Evolutionary conservation across 2,113 vertebrate genomes (phyloP).

Genomic region (Pongo abelii): DNA sequence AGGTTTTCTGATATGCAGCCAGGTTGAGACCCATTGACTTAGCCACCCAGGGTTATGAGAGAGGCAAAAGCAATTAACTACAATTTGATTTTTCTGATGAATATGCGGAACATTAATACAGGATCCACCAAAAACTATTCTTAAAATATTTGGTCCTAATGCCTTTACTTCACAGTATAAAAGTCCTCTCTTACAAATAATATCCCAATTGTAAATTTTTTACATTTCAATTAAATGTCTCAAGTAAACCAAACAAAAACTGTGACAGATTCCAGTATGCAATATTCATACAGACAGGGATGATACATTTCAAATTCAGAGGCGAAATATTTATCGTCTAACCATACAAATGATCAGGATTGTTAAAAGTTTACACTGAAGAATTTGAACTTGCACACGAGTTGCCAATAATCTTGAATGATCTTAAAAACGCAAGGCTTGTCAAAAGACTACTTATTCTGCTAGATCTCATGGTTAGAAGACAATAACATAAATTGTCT

Average conservation of each 20-base stretch:
- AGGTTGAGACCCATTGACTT: neutral
- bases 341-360: neutral
- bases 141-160: neutral
- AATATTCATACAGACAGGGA: neutral
- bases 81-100: neutral
- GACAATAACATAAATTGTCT: slow-evolving; percentile 4
- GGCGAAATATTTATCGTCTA: neutral
- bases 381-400: neutral
- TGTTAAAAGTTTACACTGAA: neutral
- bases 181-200: neutral
- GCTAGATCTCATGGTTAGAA: neutral
- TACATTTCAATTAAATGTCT: slow-evolving; percentile 12
- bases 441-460: neutral
- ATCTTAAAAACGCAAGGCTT: neutral
- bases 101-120: neutral
- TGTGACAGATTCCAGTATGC: neutral
- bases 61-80: neutral
- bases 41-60: neutral
- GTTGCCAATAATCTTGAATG: neutral
- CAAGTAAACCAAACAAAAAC: neutral
- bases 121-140: neutral
- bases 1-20: neutral
- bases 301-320: neutral
- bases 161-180: neutral
- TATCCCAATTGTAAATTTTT: neutral